These are phyloP conservation scores for Eurytoma adleriae DNA, from an alignment of 2,888 invertebrate species.

Conservation along the genomic window DNA sequence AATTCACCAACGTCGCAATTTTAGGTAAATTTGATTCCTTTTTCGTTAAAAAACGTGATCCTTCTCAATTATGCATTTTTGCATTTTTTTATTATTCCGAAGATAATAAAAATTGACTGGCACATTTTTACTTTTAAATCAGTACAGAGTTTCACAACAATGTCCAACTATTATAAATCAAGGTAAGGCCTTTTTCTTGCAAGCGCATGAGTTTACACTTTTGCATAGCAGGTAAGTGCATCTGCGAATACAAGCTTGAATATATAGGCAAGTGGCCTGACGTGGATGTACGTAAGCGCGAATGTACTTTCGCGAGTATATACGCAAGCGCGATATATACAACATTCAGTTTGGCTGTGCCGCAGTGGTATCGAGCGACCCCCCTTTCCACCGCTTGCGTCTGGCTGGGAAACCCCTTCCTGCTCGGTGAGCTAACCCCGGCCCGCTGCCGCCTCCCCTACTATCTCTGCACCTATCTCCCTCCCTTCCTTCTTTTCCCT, in stretches of 20 bases:
- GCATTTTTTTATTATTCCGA: too few relatives aligned
- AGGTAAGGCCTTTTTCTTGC: not conserved
- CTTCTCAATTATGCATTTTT: too few relatives aligned
- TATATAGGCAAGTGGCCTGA: too few relatives aligned
- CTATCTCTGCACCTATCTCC: not conserved
- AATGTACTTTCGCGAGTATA: not conserved
- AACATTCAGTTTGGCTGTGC: slow-evolving; percentile 65
- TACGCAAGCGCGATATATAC: not conserved
- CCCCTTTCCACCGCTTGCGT: slow-evolving; percentile 52
- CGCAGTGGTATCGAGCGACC: slow-evolving; percentile 76
- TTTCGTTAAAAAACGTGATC: too few relatives aligned
- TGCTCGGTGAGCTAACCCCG: slow-evolving; percentile 57
- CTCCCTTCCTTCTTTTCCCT: not conserved
- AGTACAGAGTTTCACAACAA: too few relatives aligned
- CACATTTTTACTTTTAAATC: too few relatives aligned
- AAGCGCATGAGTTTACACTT: not conserved
- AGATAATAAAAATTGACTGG: too few relatives aligned
- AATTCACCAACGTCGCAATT: too few relatives aligned
- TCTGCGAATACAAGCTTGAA: not conserved
- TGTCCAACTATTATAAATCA: too few relatives aligned
- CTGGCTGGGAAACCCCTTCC: slow-evolving; percentile 47
- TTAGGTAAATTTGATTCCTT: too few relatives aligned
- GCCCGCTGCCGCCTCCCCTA: slow-evolving; percentile 58
- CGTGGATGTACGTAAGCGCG: not conserved
- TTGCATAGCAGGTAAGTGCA: not conserved